A percentile compares a stretch with the other conserved stretches of the same genome.
Conservation (phyloP, 2,888 invertebrate genomes). For the Hofmannophila pseudospretella region DNA sequence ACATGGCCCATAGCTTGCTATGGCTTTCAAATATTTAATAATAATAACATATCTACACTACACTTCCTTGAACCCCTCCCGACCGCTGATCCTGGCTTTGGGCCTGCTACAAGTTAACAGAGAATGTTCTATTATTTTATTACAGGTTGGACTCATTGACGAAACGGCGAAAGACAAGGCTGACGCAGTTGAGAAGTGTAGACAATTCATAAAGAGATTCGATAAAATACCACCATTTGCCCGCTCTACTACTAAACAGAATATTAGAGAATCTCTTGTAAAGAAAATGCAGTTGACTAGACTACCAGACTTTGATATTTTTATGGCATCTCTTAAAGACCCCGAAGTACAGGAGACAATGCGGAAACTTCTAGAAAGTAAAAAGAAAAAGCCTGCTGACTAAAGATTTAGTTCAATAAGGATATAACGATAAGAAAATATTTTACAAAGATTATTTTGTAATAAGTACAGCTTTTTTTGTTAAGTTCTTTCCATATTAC, state of each 20-base stretch:
- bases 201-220: conserved; percentile 81
- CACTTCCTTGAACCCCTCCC: no score
- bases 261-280: conserved; percentile 66
- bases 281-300: conserved; percentile 76
- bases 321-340: conserved; percentile 77
- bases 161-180: conserved; percentile 82
- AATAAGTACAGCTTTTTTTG: no score
- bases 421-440: no score
- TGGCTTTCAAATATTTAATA: no score
- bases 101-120: neutral
- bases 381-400: conserved; percentile 81
- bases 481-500: no score
- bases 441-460: no score
- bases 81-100: no score
- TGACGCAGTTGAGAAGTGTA: conserved; percentile 82
- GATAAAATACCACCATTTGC: conserved; percentile 81
- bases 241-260: conserved; percentile 76
- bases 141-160: conserved; percentile 85
- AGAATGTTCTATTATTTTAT: neutral
- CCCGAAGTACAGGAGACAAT: conserved; percentile 85
- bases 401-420: no score
- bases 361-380: conserved; percentile 82
- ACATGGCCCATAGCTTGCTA: no score
- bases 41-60: no score
- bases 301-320: conserved; percentile 80